Conservation (phyloP, 2,113 vertebrate species). For the Varanus salvator region DNA sequence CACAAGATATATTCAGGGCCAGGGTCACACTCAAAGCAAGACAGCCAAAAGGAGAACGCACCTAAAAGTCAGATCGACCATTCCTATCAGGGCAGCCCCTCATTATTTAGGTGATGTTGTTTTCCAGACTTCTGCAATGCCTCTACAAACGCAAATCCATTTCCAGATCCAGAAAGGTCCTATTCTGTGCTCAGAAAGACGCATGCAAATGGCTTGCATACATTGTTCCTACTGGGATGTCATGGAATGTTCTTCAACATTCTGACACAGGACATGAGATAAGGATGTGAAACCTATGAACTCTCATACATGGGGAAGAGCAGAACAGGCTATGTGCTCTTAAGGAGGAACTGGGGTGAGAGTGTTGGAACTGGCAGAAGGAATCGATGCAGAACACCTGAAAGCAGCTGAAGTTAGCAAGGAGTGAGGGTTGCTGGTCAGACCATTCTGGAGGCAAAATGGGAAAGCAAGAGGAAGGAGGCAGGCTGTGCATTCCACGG, state of each 20-base stretch:
- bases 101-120: background rate
- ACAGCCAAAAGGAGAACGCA: background rate
- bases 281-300: background rate
- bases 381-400: no score
- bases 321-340: no score
- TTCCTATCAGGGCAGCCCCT: background rate
- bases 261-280: background rate
- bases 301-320: no score
- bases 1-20: background rate
- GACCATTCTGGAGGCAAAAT: no score
- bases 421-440: no score
- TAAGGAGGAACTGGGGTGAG: no score
- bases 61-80: background rate
- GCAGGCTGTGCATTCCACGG: no score
- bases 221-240: background rate
- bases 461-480: no score
- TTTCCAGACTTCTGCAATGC: background rate
- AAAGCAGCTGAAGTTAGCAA: no score
- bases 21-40: accelerated
- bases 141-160: background rate
- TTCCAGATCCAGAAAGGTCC: background rate
- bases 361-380: no score
- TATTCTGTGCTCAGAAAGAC: background rate
- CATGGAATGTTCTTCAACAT: background rate
- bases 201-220: no score